Conservation (phyloP, 2,888 invertebrate species). For the Eudasyphora cyanicolor region DNA sequence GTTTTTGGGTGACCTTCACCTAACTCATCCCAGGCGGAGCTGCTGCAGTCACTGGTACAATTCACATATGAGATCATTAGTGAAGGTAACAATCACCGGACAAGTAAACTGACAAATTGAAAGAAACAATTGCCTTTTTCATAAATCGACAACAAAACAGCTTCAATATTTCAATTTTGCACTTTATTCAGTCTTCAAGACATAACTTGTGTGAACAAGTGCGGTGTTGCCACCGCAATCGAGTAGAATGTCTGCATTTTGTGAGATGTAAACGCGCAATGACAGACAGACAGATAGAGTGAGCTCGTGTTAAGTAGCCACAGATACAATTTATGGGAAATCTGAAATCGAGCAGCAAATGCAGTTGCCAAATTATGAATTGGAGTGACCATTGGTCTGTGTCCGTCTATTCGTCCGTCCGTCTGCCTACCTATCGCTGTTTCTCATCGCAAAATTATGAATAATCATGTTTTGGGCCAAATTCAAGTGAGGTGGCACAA, state of each 20-base stretch:
- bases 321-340: not conserved
- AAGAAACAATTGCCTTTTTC: not conserved
- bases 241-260: not conserved
- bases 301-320: constrained; percentile 9
- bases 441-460: constrained; percentile 31
- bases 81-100: too few species aligned
- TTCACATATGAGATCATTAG: too few species aligned
- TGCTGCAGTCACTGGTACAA: too few species aligned
- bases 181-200: too few species aligned
- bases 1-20: too few species aligned
- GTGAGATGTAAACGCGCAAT: not conserved
- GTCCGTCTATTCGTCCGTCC: not conserved
- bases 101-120: not conserved
- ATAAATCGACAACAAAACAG: too few species aligned
- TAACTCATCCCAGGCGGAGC: too few species aligned
- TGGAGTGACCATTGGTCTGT: constrained; percentile 3
- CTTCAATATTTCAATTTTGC: too few species aligned
- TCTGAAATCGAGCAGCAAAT: not conserved
- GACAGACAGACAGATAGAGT: too few species aligned
- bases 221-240: not conserved
- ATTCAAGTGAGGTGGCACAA: constrained; percentile 21
- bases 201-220: not conserved
- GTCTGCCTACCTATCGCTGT: constrained; percentile 26
- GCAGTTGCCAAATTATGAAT: not conserved
- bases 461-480: constrained; percentile 17